phyloP scores from a whole-genome alignment of 2,113 vertebrate genomes.

The Centropristis striata region DNA sequence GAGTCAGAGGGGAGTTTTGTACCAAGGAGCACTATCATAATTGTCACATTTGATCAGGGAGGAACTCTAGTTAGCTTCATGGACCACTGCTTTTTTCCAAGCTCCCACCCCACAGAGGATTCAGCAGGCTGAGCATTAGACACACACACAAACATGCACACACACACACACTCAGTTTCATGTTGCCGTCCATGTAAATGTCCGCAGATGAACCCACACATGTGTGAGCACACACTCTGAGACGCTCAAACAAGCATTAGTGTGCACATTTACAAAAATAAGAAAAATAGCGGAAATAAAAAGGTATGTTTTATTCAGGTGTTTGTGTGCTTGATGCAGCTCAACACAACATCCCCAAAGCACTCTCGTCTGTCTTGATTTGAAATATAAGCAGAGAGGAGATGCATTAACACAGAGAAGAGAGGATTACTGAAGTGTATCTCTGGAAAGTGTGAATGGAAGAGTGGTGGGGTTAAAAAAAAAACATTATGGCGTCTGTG shows the following conservation, averaged over 20 bases:
- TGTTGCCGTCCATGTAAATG: slow-evolving; percentile 8
- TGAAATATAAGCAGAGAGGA: slow-evolving; percentile 28
- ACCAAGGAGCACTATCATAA: slow-evolving; percentile 78
- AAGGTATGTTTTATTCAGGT: slow-evolving; percentile 25
- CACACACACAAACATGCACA: slow-evolving; percentile 27
- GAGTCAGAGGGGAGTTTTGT: slow-evolving; percentile 69
- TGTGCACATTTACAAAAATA: slow-evolving; percentile 9
- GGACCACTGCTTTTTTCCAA: slow-evolving; percentile 64
- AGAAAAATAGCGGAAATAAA: not conserved
- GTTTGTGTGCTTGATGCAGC: slow-evolving; percentile 39
- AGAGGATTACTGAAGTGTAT: slow-evolving; percentile 48
- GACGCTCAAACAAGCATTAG: slow-evolving; percentile 6
- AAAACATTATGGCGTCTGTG: slow-evolving; percentile 30
- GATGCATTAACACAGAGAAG: slow-evolving; percentile 23
- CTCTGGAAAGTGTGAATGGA: slow-evolving; percentile 31
- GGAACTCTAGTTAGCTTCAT: slow-evolving; percentile 71
- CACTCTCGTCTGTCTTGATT: slow-evolving; percentile 33
- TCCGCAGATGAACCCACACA: slow-evolving; percentile 12
- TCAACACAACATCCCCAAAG: slow-evolving; percentile 28
- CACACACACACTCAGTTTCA: slow-evolving; percentile 21
- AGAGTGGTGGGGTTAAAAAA: not conserved
- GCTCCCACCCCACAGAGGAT: slow-evolving; percentile 56
- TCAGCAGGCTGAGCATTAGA: slow-evolving; percentile 47
- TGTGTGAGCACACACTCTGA: not conserved
- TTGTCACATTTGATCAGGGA: slow-evolving; percentile 85